Conservation (phyloP, 2,797 vertebrate genomes). For the Luscinia megarhynchos region DNA sequence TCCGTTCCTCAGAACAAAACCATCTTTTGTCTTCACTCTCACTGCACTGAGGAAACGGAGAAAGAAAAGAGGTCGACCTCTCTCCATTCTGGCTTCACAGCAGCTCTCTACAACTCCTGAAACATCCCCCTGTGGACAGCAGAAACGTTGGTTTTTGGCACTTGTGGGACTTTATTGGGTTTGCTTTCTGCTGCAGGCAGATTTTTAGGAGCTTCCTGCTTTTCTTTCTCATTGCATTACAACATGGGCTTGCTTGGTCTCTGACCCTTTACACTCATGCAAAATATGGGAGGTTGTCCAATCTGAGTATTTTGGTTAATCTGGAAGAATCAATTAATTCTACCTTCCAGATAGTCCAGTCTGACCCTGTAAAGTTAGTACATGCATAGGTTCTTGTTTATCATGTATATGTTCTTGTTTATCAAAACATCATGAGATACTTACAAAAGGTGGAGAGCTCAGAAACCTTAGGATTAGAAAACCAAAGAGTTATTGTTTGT, state of each 20-base stretch:
- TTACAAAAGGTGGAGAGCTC: background rate
- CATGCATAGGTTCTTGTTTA: background rate
- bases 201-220: background rate
- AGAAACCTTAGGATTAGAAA: background rate
- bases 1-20: background rate
- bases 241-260: background rate
- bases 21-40: background rate
- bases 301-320: background rate
- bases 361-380: background rate
- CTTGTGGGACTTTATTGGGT: accelerated
- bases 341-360: background rate
- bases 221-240: background rate
- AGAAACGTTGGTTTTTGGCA: background rate
- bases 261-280: accelerated
- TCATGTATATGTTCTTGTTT: background rate
- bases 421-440: background rate
- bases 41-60: background rate
- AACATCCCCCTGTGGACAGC: accelerated
- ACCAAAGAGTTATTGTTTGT: background rate
- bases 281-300: background rate
- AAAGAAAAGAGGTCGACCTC: background rate
- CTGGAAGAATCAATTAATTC: background rate
- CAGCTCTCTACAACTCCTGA: background rate
- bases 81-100: background rate
- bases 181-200: background rate